phyloP scores from a whole-genome alignment of 2,888 invertebrate species.

The Hymenopus coronatus region DNA sequence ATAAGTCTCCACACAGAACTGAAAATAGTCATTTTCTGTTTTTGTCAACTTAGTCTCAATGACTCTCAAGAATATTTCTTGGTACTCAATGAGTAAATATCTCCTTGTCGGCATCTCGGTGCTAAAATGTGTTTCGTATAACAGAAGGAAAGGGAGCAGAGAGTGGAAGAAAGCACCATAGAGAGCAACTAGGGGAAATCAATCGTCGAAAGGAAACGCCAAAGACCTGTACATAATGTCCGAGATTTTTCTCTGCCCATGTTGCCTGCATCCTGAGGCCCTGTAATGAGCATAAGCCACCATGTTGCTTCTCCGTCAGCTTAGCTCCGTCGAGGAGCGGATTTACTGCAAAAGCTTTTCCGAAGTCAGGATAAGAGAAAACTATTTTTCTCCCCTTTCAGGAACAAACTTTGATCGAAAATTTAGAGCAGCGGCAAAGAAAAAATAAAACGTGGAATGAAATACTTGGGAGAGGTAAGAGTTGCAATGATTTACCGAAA shows the following conservation, averaged over 20 bases:
- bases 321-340: not conserved
- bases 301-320: not conserved
- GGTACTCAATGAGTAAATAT: no score
- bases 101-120: no score
- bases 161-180: no score
- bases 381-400: not conserved
- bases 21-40: no score
- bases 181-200: not conserved
- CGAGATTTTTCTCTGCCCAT: not conserved
- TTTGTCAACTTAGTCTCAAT: no score
- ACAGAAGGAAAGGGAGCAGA: no score
- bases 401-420: not conserved
- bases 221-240: not conserved
- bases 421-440: not conserved
- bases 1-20: no score
- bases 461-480: not conserved
- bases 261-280: not conserved
- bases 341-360: not conserved
- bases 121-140: no score
- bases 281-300: not conserved
- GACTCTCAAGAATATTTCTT: no score
- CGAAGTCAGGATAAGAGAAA: not conserved
- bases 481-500: not conserved
- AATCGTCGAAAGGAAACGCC: not conserved
- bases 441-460: not conserved